Evolutionary conservation across 2,888 invertebrate genomes (phyloP), one percentile per base, ranked within the genome.

Genomic region (Xestoiulus laeticollis): DNA sequence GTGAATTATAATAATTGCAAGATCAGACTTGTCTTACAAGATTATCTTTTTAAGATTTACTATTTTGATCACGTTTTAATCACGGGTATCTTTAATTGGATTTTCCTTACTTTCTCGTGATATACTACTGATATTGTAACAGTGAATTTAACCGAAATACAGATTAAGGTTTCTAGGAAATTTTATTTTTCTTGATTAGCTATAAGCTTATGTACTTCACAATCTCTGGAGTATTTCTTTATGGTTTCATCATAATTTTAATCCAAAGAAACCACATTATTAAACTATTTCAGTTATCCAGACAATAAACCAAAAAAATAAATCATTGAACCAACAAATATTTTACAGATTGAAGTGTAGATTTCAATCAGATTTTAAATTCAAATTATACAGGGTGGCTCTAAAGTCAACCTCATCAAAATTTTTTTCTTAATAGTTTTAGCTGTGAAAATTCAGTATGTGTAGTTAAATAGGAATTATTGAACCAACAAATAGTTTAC

Each of bases 1-100:
- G 30, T 78, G 78, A 22, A 68, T 68, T 68, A 78, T 78, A 30
- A 78, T 78, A 78, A 78, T 78, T 78, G 78, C 16, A 14, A 78
- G 30, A 12, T 16, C 78, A 30, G 12, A 78, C 30, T 78, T 78
- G 14, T 16, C 30, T 30, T 30, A 6, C 8, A 1, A 12, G 12
- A 30, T 78, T 26, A 30, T 30, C 78, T 30, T 10, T 26, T 6
- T 14, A n/a, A 4, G 12, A 48, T 48, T 48, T 48, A 19, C 14
- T 30, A 26, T 78, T 78, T 68, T 26, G 68, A 78, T 30, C 30
- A 30, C 30, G 30, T 78, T 78, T 78, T 78, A 78, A 78, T 30
- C 78, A 14, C 26, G 14, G 26, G 12, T 4, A 26, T 78, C 78
- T 78, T 78, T 68, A 26, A 68, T 59, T 68, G 26, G 12, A 26